Evolutionary conservation across 1,140 invertebrate genomes (phyloP).

Genomic region (Spodoptera frugiperda): DNA sequence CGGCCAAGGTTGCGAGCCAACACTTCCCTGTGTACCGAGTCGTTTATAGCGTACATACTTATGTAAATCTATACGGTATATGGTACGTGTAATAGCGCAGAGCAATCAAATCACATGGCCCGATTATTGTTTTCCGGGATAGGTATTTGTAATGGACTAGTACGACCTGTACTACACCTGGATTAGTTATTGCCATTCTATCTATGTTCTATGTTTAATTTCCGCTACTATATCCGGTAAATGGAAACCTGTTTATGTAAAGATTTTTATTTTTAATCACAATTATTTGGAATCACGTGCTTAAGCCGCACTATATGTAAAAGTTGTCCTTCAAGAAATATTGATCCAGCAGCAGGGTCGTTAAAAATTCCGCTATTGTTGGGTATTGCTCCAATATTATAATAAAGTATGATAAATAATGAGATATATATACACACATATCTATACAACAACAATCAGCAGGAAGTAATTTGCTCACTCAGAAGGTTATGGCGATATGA

Average conservation of each 20-base stretch:
- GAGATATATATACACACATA: slow-evolving; percentile 27
- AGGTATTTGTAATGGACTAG: slow-evolving; percentile 3
- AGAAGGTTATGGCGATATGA: slow-evolving; percentile 82
- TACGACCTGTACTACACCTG: neutral
- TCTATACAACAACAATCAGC: slow-evolving; percentile 59
- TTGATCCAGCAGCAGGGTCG: slow-evolving; percentile 16
- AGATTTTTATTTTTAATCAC: neutral
- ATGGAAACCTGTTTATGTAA: neutral
- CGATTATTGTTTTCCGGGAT: slow-evolving; percentile 49
- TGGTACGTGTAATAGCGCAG: slow-evolving; percentile 33
- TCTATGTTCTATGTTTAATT: neutral
- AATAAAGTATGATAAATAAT: slow-evolving; percentile 37
- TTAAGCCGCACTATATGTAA: neutral
- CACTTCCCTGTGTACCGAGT: slow-evolving; percentile 83
- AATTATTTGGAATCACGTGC: neutral
- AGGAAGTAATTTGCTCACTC: slow-evolving; percentile 82
- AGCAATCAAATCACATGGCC: slow-evolving; percentile 47
- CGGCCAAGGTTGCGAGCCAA: slow-evolving; percentile 77
- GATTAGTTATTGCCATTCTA: neutral
- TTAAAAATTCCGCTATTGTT: slow-evolving; percentile 17
- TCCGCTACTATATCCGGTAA: slow-evolving; percentile 3
- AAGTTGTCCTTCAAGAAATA: slow-evolving; percentile 34
- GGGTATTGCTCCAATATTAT: neutral
- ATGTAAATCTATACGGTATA: slow-evolving; percentile 55
- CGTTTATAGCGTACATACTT: slow-evolving; percentile 69